Percentiles rank a stretch among this genome's conserved stretches.
Conservation (phyloP, 92 coral and sea anemone species). For the Porites divaricata region DNA sequence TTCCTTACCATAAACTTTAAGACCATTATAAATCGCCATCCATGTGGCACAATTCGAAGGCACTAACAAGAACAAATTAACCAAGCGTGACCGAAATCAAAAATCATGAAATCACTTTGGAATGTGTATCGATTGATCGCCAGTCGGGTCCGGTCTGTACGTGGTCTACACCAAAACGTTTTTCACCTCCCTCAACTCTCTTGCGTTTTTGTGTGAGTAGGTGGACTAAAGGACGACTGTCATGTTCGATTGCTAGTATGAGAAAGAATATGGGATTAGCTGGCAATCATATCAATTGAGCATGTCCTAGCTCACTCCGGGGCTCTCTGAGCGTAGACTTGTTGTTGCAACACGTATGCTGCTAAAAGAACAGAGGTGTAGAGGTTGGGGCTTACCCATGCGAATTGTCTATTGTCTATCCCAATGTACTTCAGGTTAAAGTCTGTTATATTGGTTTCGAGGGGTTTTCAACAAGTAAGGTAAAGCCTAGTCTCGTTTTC, state of each 20-base stretch:
- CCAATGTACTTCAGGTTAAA: background rate
- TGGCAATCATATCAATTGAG: no score
- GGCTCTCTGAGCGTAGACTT: no score
- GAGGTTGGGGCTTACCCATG: background rate
- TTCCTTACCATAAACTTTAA: background rate
- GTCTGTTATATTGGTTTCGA: background rate
- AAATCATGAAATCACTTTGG: constrained; percentile 47
- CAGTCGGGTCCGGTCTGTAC: background rate
- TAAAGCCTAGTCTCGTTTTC: background rate
- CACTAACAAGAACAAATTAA: constrained; percentile 2
- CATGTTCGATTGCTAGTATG: no score
- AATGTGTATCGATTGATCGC: constrained; percentile 16
- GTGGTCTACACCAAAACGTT: no score
- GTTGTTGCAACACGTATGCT: no score
- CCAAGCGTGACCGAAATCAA: constrained; percentile 19
- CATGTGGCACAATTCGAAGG: background rate
- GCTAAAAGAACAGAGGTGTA: background rate
- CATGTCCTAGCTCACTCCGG: no score
- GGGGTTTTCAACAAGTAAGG: background rate
- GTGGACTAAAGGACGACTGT: no score
- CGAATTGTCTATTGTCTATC: background rate
- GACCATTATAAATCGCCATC: background rate
- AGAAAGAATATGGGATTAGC: no score
- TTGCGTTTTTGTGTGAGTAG: no score
- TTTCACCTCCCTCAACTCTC: no score